Evolutionary conservation across 1,140 invertebrate genomes (phyloP).

Genomic region (Drosophila cardini): DNA sequence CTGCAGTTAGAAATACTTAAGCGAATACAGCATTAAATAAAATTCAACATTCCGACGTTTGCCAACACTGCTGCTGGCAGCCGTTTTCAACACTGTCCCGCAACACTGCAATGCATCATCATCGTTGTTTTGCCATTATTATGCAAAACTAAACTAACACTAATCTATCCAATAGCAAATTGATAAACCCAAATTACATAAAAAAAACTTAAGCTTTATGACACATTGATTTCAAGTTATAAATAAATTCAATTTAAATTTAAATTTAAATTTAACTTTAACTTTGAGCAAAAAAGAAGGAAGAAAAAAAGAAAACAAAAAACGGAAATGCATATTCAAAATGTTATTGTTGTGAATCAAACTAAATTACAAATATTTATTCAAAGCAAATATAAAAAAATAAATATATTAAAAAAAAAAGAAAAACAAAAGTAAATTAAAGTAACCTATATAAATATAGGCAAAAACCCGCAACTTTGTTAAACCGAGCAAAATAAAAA

Average conservation of each 20-base stretch:
- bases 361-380: slow-evolving; percentile 71
- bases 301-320: slow-evolving; percentile 10
- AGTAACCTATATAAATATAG: slow-evolving; percentile 18
- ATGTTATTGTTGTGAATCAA: slow-evolving; percentile 83
- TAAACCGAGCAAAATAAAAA: slow-evolving; percentile 49
- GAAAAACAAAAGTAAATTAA: slow-evolving; percentile 12
- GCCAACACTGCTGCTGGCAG: slow-evolving; percentile 18
- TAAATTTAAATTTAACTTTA: slow-evolving; percentile 47
- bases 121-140: background rate
- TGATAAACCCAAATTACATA: slow-evolving; percentile 10
- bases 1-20: too few relatives aligned
- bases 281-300: too few relatives aligned
- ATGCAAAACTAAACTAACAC: background rate
- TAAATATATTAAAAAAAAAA: slow-evolving; percentile 5
- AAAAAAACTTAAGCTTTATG: slow-evolving; percentile 50
- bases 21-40: background rate
- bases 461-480: slow-evolving; percentile 64
- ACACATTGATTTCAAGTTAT: slow-evolving; percentile 42
- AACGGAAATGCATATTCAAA: slow-evolving; percentile 71
- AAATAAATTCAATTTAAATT: slow-evolving; percentile 48
- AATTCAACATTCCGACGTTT: slow-evolving; percentile 12
- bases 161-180: background rate
- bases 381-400: slow-evolving; percentile 30
- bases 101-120: slow-evolving; percentile 12
- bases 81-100: slow-evolving; percentile 11